A percentile compares a stretch with the other conserved stretches of the same genome.
Conservation (phyloP, 2,797 vertebrate species). For the Kryptolebias ocellatus region DNA sequence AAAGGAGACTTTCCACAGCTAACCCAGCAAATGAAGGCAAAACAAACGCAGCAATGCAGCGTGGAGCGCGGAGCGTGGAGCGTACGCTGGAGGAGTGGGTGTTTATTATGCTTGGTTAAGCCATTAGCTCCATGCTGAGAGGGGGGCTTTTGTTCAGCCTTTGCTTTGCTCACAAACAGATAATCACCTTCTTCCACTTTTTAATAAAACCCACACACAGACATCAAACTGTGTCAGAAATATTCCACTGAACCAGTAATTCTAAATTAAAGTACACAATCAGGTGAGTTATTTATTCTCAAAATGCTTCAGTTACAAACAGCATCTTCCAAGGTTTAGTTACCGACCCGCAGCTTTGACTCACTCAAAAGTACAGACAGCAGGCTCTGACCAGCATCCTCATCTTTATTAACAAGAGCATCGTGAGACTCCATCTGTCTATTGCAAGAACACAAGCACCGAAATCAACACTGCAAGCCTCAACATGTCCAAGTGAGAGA, state of each 20-base stretch:
- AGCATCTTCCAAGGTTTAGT: constrained; percentile 18
- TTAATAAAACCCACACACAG: constrained; percentile 8
- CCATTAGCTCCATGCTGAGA: constrained; percentile 71
- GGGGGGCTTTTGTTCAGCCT: constrained; percentile 76
- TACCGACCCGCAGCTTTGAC: constrained; percentile 18
- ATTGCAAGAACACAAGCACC: constrained; percentile 25
- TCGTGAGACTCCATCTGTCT: constrained; percentile 20
- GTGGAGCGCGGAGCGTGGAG: constrained; percentile 30
- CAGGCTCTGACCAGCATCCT: constrained; percentile 18
- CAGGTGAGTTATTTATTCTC: not conserved
- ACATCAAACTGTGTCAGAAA: constrained; percentile 5
- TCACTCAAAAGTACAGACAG: constrained; percentile 15
- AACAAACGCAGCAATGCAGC: constrained; percentile 42
- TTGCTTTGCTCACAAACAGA: constrained; percentile 41
- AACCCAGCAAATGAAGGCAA: constrained; percentile 6
- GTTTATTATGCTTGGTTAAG: constrained; percentile 76
- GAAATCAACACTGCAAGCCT: constrained; percentile 23
- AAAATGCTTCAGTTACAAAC: constrained; percentile 16
- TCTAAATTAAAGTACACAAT: constrained; percentile 6
- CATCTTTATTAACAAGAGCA: constrained; percentile 41
- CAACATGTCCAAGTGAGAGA: constrained; percentile 29
- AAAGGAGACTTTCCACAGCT: constrained; percentile 4
- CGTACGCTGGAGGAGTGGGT: constrained; percentile 40
- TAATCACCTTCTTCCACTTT: constrained; percentile 30
- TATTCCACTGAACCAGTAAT: not conserved